These are phyloP conservation scores for Lucifuga dentata DNA, from an alignment of 2,113 vertebrate species.

Conservation along the genomic window DNA sequence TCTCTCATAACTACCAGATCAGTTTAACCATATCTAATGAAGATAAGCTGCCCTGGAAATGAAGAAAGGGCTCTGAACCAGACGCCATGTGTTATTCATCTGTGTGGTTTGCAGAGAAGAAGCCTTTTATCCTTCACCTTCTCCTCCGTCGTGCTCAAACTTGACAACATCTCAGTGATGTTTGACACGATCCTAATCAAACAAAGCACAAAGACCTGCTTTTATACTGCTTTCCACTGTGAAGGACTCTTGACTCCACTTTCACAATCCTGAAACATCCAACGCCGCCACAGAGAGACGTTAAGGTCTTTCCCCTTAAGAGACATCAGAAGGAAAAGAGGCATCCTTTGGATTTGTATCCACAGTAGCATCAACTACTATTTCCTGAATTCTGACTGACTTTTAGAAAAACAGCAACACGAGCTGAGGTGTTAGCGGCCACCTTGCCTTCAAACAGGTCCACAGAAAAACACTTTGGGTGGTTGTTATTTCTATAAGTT, in stretches of 20 bases:
- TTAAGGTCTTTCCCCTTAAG: constrained; percentile 55
- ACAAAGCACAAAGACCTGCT: constrained; percentile 81
- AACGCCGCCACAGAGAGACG: constrained; percentile 11
- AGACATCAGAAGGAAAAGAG: constrained; percentile 55
- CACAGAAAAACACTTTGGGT: constrained; percentile 61
- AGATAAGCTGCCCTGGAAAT: constrained; percentile 35
- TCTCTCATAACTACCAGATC: constrained; percentile 20
- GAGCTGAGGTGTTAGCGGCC: constrained; percentile 57
- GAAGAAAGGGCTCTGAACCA: constrained; percentile 45
- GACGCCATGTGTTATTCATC: constrained; percentile 25
- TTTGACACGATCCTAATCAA: constrained; percentile 55
- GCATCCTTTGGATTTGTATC: constrained; percentile 55
- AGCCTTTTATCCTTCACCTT: constrained; percentile 17
- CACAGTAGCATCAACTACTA: constrained; percentile 62
- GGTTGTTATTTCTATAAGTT: constrained; percentile 47
- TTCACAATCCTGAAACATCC: constrained; percentile 54
- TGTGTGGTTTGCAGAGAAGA: constrained; percentile 38
- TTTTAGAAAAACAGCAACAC: constrained; percentile 20
- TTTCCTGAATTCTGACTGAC: constrained; percentile 39
- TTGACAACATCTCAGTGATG: constrained; percentile 55
- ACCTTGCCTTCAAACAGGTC: constrained; percentile 73
- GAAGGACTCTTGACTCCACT: constrained; percentile 76
- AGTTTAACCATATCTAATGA: constrained; percentile 27
- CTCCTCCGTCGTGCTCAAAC: constrained; percentile 23
- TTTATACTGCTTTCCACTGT: constrained; percentile 81